A percentile compares a stretch with the other conserved stretches of the same genome.
Conservation (phyloP, 2,797 vertebrate genomes). For the Limnodromus scolopaceus region DNA sequence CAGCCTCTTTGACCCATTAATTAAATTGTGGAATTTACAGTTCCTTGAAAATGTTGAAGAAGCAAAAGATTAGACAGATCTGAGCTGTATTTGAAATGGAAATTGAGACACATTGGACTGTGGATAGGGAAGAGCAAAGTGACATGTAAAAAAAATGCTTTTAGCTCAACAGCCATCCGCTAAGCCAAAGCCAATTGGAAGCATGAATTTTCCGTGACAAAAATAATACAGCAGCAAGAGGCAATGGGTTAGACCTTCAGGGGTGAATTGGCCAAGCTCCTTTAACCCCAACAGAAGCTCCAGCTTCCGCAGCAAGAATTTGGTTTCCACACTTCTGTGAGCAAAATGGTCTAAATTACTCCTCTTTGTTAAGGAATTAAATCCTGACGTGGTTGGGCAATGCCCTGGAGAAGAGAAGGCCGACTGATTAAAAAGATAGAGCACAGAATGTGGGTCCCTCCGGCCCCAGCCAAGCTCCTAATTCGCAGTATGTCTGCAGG, state of each 20-base stretch:
- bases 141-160: not conserved
- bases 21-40: slow-evolving; percentile 71
- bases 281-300: not conserved
- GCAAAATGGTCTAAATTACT: not conserved
- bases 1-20: slow-evolving; percentile 66
- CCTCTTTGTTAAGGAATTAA: not conserved
- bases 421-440: not conserved
- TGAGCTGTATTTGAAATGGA: slow-evolving; percentile 63
- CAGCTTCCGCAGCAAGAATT: not conserved
- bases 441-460: not conserved
- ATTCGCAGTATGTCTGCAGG: not conserved
- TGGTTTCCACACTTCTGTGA: not conserved
- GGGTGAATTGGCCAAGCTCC: not conserved
- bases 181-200: not conserved
- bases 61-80: slow-evolving; percentile 61
- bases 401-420: not conserved
- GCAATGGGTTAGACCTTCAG: not conserved
- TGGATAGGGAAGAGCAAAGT: not conserved
- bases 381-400: not conserved
- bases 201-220: not conserved
- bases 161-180: not conserved
- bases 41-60: slow-evolving; percentile 62
- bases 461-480: not conserved
- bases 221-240: not conserved
- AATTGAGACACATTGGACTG: slow-evolving; percentile 43